phyloP scores from a whole-genome alignment of 2,797 vertebrate genomes.

The Austrolebias charrua region DNA sequence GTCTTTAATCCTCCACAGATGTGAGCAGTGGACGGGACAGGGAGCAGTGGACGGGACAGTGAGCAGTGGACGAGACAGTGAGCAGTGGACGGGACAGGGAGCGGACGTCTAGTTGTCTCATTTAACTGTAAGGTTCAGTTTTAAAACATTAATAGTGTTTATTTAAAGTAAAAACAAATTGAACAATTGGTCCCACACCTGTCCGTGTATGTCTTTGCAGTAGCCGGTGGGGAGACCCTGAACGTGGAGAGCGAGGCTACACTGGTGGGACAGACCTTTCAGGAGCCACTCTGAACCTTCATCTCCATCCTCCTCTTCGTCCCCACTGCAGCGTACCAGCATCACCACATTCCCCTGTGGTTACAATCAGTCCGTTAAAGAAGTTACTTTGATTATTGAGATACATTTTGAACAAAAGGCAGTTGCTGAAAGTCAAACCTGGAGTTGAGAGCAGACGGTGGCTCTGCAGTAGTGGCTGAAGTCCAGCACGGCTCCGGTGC shows the following conservation, averaged over 20 bases:
- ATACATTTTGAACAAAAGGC: not conserved
- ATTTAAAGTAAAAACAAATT: not conserved
- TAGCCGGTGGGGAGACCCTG: conserved; percentile 90
- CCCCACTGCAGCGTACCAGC: conserved; percentile 80
- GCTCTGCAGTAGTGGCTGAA: conserved; percentile 91
- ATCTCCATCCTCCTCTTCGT: conserved; percentile 79
- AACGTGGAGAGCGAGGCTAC: conserved; percentile 83
- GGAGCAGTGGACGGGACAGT: too few relatives aligned
- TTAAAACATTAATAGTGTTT: too few relatives aligned
- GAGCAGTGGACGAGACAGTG: too few relatives aligned
- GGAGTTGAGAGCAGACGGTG: conserved; percentile 78
- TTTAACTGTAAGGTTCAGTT: too few relatives aligned
- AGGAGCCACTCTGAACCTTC: conserved; percentile 79
- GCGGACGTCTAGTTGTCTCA: too few relatives aligned
- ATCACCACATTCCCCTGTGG: conserved; percentile 87
- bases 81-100: too few relatives aligned
- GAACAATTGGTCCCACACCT: conserved; percentile 74
- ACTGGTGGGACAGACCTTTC: conserved; percentile 86
- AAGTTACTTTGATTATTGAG: too few relatives aligned
- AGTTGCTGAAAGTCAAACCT: conserved; percentile 69
- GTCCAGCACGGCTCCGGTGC: conserved; percentile 78
- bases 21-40: too few relatives aligned
- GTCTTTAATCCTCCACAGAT: too few relatives aligned
- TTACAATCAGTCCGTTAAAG: too few relatives aligned
- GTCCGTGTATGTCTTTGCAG: conserved; percentile 94